Base-by-base conservation (phyloP, 2,797 vertebrate species). In the Diplodus puntazzo region DNA sequence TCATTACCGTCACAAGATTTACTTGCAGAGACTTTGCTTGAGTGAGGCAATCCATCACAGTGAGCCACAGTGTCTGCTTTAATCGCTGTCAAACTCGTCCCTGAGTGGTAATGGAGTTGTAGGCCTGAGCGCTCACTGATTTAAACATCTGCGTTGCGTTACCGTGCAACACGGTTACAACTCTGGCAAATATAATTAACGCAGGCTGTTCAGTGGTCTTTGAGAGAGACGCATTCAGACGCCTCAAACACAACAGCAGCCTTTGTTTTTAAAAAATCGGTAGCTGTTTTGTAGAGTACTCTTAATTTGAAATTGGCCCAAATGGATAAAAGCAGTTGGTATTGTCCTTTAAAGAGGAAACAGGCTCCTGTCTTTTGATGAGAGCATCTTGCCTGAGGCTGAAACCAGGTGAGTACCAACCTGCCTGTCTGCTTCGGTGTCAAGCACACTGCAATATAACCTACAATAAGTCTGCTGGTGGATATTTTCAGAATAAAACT, bases 401-500 rank as follows among this genome's bases (percentile, higher is more conserved):
- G 25, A 76, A 85, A 64, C 58, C 83, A 87, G 84, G 85, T 82
- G 75, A 85, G 72, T 2, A 49, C 45, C 66, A 69, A 87, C 62
- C 79, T 69, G 74, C 58, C 46, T 69, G 16, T 52, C 43, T 52
- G 30, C 3, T 42, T 58, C 34, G 18, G 6, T 13, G 65, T 84
- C 61, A 87, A 87, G 75, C 11, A 25, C 34, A 2, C 46, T 3
- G 7, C 14, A 81, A 43, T 23, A 1, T 1, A 52, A 13, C 2
- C n/a, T 12, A 8, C 10, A 53, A 63, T 20, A 30, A 27, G 1
- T 13, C n/a, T 53, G 49, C 9, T 14, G 3, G 0, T 4, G 23
- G 30, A 30, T 1, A 2, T 11, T 73, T 81, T 80, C 80, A 85
- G 77, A 90, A 89, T 88, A 84, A 90, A 82, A 67, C 21, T 5